phyloP scores from a whole-genome alignment of 1,140 invertebrate species.

The Doryteuthis pealeii region DNA sequence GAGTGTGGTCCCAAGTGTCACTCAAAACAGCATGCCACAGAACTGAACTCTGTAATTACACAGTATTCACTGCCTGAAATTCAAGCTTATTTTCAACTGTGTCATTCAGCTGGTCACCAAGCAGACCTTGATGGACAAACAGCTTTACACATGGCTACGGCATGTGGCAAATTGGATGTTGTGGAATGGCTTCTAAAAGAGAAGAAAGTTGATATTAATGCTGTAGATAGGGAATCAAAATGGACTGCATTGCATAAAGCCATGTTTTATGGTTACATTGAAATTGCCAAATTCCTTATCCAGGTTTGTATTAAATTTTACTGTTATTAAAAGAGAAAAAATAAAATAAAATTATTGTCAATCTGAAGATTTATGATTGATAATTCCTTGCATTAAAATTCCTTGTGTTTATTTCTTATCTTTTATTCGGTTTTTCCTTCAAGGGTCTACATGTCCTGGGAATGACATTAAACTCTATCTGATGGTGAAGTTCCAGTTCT shows the following conservation, averaged over 20 bases:
- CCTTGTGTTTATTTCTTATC: too few relatives aligned
- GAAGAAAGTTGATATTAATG: conserved; percentile 67
- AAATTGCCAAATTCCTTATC: conserved; percentile 68
- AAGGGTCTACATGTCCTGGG: too few relatives aligned
- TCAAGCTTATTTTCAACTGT: conserved; percentile 62
- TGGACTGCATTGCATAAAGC: conserved; percentile 76
- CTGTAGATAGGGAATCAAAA: conserved; percentile 71
- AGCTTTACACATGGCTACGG: conserved; percentile 71
- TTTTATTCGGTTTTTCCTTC: too few relatives aligned
- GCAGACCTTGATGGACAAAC: conserved; percentile 66
- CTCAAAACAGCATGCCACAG: conserved; percentile 67
- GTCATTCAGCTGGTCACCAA: conserved; percentile 64
- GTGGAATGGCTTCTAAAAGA: conserved; percentile 70
- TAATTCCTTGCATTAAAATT: too few relatives aligned
- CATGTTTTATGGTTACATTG: conserved; percentile 75
- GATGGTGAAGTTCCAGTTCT: too few relatives aligned
- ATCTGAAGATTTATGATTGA: too few relatives aligned
- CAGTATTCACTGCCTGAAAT: conserved; percentile 58
- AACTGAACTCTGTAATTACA: conserved; percentile 66
- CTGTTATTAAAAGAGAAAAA: too few relatives aligned
- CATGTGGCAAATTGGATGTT: conserved; percentile 67
- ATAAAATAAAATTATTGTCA: too few relatives aligned
- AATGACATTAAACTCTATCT: too few relatives aligned
- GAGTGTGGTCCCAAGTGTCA: conserved; percentile 63
- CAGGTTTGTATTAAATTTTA: conserved; percentile 58